Base-by-base conservation (phyloP, 2,888 invertebrate species). In the Baccha elongata region DNA sequence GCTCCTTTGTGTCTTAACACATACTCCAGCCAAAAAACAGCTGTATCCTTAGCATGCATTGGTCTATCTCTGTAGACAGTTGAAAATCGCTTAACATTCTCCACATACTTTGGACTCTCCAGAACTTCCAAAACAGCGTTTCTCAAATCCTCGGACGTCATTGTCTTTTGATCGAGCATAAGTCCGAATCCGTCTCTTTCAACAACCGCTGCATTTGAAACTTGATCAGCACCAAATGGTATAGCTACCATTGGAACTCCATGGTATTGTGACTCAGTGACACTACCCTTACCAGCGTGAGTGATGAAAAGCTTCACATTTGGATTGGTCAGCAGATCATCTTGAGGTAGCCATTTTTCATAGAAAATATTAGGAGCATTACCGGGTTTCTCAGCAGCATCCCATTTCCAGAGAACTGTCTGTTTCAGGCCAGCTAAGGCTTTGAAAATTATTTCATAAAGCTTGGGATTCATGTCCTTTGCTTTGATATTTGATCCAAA, bases 331-430 rank as follows among this genome's bases (percentile, higher is more conserved):
- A 94, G 88, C 46, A 94, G 92, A 85, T 93, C 94, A 79, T 92
- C 92, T 87, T 95, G 95, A 0, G 95, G 95, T 37, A 95, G 87
- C 95, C 95, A 95, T 84, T 93, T 93, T 68, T 87, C 86, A 21
- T 91, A 88, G 10, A 90, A 87, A 0, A 92, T 91, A 80, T 92
- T 92, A 0, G 86, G 42, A 0, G 92, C 88, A 4, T 89, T 87
- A 2, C 89, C 90, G 0, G 88, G 88, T 64, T 64, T 37, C 6
- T 71, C 87, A 2, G 92, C 91, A 0, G 92, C 92, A 21, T 81
- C 78, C 92, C 93, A 94, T 89, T 94, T 94, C 93, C 94, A 94
- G 2, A 94, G 81, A 0, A 94, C 91, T 3, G 91, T 93, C 74
- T 93, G 92, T 84, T 93, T 93, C 1, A 94, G 81, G 75, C 91